phyloP scores from a whole-genome alignment of 2,113 vertebrate genomes.

The Planiliza haematocheilus region DNA sequence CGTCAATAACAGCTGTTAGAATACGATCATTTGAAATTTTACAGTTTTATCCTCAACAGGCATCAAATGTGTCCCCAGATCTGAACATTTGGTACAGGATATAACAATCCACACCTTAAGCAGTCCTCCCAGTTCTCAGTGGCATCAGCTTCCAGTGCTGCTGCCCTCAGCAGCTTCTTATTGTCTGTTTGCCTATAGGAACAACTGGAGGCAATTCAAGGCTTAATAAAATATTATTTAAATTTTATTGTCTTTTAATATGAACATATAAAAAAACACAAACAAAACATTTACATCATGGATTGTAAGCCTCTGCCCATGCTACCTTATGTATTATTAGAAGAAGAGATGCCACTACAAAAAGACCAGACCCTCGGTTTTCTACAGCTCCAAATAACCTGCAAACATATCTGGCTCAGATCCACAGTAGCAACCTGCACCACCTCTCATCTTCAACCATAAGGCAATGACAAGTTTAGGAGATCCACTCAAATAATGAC shows the following conservation, averaged over 20 bases:
- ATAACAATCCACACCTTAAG: slow-evolving; percentile 59
- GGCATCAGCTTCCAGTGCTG: slow-evolving; percentile 61
- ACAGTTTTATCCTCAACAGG: slow-evolving; percentile 81
- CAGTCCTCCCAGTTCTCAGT: slow-evolving; percentile 55
- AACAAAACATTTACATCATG: slow-evolving; percentile 84
- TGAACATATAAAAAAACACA: slow-evolving; percentile 86
- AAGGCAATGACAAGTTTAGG: slow-evolving; percentile 44
- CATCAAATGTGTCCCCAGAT: slow-evolving; percentile 73
- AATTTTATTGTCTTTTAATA: slow-evolving; percentile 87
- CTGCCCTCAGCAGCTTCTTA: slow-evolving; percentile 54
- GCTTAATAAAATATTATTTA: slow-evolving; percentile 89
- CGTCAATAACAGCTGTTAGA: slow-evolving; percentile 86
- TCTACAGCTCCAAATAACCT: slow-evolving; percentile 40
- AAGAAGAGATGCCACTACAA: slow-evolving; percentile 73
- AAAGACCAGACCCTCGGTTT: slow-evolving; percentile 64
- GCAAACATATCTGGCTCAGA: slow-evolving; percentile 62
- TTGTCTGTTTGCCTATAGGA: slow-evolving; percentile 66
- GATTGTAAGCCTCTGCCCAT: slow-evolving; percentile 84
- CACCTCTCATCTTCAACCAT: slow-evolving; percentile 53
- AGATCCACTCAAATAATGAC: slow-evolving; percentile 56
- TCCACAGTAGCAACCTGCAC: slow-evolving; percentile 67
- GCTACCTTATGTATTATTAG: slow-evolving; percentile 81
- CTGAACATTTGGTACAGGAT: slow-evolving; percentile 72
- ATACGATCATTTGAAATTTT: slow-evolving; percentile 79
- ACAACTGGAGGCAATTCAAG: slow-evolving; percentile 84